Evolutionary conservation across 2,888 invertebrate species (phyloP).

Genomic region (Amphipoea lucens): DNA sequence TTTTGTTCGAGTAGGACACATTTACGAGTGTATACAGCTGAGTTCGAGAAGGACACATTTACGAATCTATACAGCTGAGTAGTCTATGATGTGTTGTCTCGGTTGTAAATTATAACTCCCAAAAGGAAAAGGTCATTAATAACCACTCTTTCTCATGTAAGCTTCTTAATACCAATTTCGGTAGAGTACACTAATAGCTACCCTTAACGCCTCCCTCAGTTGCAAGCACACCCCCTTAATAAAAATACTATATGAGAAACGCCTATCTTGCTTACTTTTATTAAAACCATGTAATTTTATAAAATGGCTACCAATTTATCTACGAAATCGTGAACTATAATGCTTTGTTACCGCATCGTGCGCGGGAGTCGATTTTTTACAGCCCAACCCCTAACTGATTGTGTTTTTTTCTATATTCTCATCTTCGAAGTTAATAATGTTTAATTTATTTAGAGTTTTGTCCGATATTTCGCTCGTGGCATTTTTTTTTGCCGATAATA

Average conservation of each 20-base stretch:
- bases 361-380: constrained; percentile 66
- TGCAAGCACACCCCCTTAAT: constrained; percentile 78
- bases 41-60: too few relatives aligned
- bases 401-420: constrained; percentile 61
- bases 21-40: not conserved
- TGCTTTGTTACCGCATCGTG: constrained; percentile 58
- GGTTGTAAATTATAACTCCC: not conserved
- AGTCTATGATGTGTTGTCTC: not conserved
- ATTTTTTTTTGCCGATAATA: constrained; percentile 42
- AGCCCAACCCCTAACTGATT: constrained; percentile 60
- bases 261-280: constrained; percentile 80
- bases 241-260: constrained; percentile 81
- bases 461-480: constrained; percentile 57
- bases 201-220: constrained; percentile 74
- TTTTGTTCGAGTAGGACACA: not conserved
- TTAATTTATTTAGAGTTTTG: constrained; percentile 41
- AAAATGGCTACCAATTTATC: constrained; percentile 82
- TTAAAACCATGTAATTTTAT: constrained; percentile 85
- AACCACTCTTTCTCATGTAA: constrained; percentile 1
- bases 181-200: constrained; percentile 73
- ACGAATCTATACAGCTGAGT: not conserved
- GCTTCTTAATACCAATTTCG: constrained; percentile 41
- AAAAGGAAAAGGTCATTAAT: constrained; percentile 3
- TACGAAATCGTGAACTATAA: constrained; percentile 75
- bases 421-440: constrained; percentile 58